Conservation (phyloP, 1,140 invertebrate genomes). For the Thrips palmi region DNA sequence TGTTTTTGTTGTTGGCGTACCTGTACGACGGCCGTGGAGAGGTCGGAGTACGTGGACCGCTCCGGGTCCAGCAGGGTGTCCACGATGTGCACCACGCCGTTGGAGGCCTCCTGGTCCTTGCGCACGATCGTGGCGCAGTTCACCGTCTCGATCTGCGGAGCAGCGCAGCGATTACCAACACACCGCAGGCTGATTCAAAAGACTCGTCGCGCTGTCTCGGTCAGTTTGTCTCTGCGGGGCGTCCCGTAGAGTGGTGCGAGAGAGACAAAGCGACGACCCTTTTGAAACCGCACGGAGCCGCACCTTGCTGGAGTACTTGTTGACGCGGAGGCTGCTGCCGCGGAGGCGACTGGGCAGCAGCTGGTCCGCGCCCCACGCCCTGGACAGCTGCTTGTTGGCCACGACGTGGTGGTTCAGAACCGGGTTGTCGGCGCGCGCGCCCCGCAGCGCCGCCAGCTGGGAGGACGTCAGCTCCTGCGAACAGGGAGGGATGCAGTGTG, state of each 20-base stretch:
- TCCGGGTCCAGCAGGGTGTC: slow-evolving; percentile 42
- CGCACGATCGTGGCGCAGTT: slow-evolving; percentile 30
- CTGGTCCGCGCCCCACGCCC: slow-evolving; percentile 23
- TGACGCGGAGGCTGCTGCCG: slow-evolving; percentile 22
- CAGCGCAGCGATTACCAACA: slow-evolving; percentile 1
- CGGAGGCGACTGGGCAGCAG: slow-evolving; percentile 20
- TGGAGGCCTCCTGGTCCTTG: slow-evolving; percentile 36
- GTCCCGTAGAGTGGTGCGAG: not conserved
- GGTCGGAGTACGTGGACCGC: too few relatives aligned
- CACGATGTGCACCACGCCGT: slow-evolving; percentile 50
- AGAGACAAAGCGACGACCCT: too few relatives aligned
- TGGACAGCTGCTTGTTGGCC: slow-evolving; percentile 22
- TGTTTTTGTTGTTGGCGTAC: too few relatives aligned
- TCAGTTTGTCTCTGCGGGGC: not conserved
- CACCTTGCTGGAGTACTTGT: slow-evolving; percentile 29
- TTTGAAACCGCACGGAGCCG: too few relatives aligned
- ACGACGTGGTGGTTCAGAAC: slow-evolving; percentile 26
- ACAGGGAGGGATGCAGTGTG: too few relatives aligned
- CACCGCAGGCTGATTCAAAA: not conserved
- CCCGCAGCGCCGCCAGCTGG: not conserved
- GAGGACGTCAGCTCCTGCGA: too few relatives aligned
- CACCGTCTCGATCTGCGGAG: slow-evolving; percentile 29
- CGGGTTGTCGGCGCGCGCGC: slow-evolving; percentile 20
- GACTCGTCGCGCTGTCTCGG: too few relatives aligned
- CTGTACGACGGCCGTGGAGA: too few relatives aligned